Conservation (phyloP, 35 echinoderm and acorn worm genomes). For the Holothuria glaberrima region DNA sequence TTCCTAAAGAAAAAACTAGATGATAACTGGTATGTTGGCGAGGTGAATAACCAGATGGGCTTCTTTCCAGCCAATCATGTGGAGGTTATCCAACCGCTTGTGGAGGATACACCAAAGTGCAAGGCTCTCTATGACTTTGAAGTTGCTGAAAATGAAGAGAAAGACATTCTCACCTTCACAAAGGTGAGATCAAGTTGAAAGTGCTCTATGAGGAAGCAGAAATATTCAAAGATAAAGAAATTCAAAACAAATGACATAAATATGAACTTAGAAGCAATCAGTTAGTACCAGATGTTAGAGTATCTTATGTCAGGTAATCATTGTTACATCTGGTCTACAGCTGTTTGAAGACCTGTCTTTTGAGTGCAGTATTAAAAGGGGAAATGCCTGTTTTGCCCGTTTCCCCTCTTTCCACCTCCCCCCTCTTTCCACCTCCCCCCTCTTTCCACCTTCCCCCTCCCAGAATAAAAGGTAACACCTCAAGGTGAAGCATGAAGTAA, state of each 20-base stretch:
- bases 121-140: conserved; percentile 98
- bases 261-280: not conserved
- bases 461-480: too few species aligned
- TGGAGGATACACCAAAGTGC: conserved; percentile 84
- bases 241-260: not conserved
- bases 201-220: too few species aligned
- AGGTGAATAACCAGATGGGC: conserved; percentile 69
- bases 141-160: conserved; percentile 85
- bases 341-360: too few species aligned
- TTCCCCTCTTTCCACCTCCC: too few species aligned
- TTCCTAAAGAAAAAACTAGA: conserved; percentile 88
- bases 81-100: conserved; percentile 80
- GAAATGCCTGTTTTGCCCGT: too few species aligned
- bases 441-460: too few species aligned
- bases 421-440: too few species aligned
- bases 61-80: conserved; percentile 96
- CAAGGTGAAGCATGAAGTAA: too few species aligned
- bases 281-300: not conserved
- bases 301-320: not conserved
- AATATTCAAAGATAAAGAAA: too few species aligned
- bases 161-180: conserved; percentile 87
- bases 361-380: too few species aligned
- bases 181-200: conserved; percentile 62
- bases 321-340: too few species aligned
- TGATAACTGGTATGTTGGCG: conserved; percentile 97